Evolutionary conservation across 2,888 invertebrate genomes (phyloP).

Genomic region (Sinhomidia bicolor): DNA sequence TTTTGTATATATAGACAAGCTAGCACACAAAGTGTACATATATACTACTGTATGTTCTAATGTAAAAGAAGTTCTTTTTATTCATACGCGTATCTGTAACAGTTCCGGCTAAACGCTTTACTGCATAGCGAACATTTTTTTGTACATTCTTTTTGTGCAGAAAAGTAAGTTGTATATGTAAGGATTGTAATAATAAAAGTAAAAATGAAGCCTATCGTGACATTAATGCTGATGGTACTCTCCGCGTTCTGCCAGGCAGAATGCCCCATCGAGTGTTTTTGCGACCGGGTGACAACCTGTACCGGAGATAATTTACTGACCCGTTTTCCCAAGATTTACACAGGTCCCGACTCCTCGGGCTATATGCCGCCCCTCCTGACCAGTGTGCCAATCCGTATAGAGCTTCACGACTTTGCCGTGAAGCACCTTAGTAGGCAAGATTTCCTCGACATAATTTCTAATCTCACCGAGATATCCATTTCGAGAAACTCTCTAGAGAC

Average conservation of each 20-base stretch:
- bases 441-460: slow-evolving; percentile 76
- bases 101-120: neutral
- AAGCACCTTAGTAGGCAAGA: slow-evolving; percentile 73
- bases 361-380: slow-evolving; percentile 9
- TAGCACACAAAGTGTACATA: neutral
- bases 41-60: neutral
- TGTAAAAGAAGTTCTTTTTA: neutral
- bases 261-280: slow-evolving; percentile 80
- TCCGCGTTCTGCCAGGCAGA: slow-evolving; percentile 77
- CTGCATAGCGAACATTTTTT: neutral
- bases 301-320: slow-evolving; percentile 78
- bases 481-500: slow-evolving; percentile 76
- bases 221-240: slow-evolving; percentile 73
- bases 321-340: slow-evolving; percentile 72
- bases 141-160: neutral
- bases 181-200: neutral
- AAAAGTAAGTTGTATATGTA: neutral
- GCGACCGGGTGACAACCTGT: slow-evolving; percentile 79
- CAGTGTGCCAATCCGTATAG: slow-evolving; percentile 73
- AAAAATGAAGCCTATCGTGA: slow-evolving; percentile 76
- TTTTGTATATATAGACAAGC: neutral
- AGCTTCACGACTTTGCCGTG: slow-evolving; percentile 76
- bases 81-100: neutral
- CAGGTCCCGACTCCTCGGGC: slow-evolving; percentile 4
- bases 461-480: slow-evolving; percentile 78